Evolutionary conservation across 2,888 invertebrate genomes (phyloP).

Genomic region (Zhuqinia jingwanae): DNA sequence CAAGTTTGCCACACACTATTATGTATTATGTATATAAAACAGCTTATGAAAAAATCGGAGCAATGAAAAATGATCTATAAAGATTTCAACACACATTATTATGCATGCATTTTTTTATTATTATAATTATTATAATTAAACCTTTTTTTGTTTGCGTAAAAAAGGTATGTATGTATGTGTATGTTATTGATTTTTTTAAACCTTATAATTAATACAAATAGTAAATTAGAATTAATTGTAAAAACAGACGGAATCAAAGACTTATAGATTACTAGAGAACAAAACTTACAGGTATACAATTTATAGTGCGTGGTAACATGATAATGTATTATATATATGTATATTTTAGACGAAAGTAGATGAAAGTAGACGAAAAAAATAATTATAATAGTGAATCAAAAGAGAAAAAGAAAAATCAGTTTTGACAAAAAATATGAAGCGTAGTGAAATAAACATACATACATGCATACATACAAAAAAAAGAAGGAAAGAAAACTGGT

Average conservation of each 20-base stretch:
- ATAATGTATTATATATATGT: neutral
- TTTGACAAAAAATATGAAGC: too few species aligned
- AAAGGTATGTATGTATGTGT: neutral
- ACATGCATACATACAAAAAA: too few species aligned
- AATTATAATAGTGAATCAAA: too few species aligned
- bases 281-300: slow-evolving; percentile 14
- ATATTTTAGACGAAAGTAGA: neutral
- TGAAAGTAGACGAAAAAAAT: neutral
- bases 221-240: slow-evolving; percentile 25
- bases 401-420: too few species aligned
- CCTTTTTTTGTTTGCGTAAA: neutral
- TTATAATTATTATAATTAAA: neutral
- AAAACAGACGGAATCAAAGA: slow-evolving; percentile 68
- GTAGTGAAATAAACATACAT: too few species aligned
- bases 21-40: too few species aligned
- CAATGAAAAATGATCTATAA: too few species aligned
- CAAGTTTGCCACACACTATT: too few species aligned
- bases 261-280: slow-evolving; percentile 35
- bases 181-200: neutral
- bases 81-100: too few species aligned
- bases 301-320: neutral
- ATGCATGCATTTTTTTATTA: neutral
- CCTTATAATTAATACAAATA: neutral
- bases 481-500: neutral
- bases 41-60: too few species aligned